These are phyloP conservation scores for Gallinago jamesoni DNA, from an alignment of 2,113 vertebrate genomes.

Conservation along the genomic window DNA sequence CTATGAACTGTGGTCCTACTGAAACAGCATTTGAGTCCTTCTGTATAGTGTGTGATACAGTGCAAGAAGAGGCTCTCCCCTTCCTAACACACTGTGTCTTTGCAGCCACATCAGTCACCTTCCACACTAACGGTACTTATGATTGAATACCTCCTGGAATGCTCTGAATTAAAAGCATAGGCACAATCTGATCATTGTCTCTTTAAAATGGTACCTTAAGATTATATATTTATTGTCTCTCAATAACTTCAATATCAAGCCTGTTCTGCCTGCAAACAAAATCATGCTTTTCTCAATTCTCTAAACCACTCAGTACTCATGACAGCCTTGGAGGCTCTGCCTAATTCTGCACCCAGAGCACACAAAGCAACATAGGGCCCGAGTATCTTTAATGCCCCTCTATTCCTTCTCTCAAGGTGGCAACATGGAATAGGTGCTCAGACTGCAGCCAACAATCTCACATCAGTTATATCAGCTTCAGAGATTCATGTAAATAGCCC, in stretches of 20 bases:
- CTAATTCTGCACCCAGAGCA: background rate
- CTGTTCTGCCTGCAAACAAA: background rate
- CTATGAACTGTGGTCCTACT: background rate
- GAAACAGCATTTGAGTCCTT: background rate
- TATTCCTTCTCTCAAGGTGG: background rate
- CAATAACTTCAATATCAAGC: background rate
- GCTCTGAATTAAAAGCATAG: background rate
- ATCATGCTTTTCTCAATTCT: background rate
- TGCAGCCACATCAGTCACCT: background rate
- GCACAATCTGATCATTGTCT: background rate
- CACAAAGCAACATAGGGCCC: background rate
- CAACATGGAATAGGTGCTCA: background rate
- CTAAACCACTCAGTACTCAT: background rate
- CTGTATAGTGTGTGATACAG: background rate
- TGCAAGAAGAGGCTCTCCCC: background rate
- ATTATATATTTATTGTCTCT: background rate
- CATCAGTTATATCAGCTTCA: background rate
- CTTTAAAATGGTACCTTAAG: background rate
- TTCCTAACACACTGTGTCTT: background rate
- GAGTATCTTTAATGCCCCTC: background rate
- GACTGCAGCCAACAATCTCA: background rate
- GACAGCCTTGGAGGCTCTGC: background rate
- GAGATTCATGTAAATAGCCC: background rate
- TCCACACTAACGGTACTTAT: fast-evolving
- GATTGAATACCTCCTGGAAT: background rate